phyloP scores from a whole-genome alignment of 2,888 invertebrate genomes.

The Sphaerophoria taeniata region DNA sequence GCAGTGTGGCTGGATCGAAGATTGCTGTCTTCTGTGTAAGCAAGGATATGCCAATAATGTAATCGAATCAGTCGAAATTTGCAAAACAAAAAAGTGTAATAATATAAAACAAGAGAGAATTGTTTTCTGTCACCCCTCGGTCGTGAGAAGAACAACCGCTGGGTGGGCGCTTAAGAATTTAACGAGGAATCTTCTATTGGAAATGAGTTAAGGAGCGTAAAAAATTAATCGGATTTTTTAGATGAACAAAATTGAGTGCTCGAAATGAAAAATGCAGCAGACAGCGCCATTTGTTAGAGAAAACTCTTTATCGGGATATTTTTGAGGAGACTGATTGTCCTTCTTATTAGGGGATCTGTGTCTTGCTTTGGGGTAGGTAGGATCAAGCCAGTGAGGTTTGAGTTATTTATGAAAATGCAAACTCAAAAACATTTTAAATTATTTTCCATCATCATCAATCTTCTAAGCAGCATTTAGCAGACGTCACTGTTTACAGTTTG shows the following conservation, averaged over 20 bases:
- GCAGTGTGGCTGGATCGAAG: neutral
- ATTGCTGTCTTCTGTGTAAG: conserved; percentile 3
- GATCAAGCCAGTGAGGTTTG: no score
- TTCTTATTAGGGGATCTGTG: no score
- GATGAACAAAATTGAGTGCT: conserved; percentile 6
- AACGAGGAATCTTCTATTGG: conserved; percentile 32
- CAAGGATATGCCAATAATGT: conserved; percentile 39
- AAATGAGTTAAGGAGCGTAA: conserved; percentile 53
- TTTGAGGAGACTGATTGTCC: no score
- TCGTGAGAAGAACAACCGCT: conserved; percentile 57
- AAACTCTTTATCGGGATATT: neutral
- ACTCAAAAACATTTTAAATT: no score
- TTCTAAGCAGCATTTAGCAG: no score
- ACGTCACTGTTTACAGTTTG: no score
- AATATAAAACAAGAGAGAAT: conserved; percentile 37
- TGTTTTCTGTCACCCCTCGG: neutral
- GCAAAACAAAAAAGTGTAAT: conserved; percentile 33
- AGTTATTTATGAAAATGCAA: neutral
- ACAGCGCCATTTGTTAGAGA: conserved; percentile 29
- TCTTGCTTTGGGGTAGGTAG: no score
- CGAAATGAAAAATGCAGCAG: conserved; percentile 36
- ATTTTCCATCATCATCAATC: no score
- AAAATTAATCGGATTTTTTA: conserved; percentile 18
- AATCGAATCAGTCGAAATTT: conserved; percentile 70
- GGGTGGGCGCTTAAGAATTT: conserved; percentile 18